Evolutionary conservation across 2,888 invertebrate species (phyloP).

Genomic region (Drosophila infuscata): DNA sequence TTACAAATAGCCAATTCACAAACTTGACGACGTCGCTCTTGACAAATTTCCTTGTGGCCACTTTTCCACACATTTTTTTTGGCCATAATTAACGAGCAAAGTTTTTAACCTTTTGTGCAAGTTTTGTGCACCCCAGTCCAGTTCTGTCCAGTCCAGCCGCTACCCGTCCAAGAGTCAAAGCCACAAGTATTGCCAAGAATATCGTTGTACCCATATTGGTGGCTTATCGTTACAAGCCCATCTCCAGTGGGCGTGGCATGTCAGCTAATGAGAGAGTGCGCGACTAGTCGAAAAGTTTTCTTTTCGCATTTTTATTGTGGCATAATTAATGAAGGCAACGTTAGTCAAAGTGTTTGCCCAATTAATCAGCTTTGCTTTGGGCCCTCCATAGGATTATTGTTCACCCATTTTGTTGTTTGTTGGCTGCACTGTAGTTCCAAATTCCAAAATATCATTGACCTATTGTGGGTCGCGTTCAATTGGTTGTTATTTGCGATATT

Average conservation of each 20-base stretch:
- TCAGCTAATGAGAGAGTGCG: slow-evolving; percentile 63
- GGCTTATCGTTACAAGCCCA: slow-evolving; percentile 64
- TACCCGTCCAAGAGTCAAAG: slow-evolving; percentile 21
- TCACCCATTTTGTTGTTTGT: not conserved
- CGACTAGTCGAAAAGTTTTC: slow-evolving; percentile 44
- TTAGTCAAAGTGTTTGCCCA: slow-evolving; percentile 50
- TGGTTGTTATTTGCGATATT: slow-evolving; percentile 12
- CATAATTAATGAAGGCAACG: slow-evolving; percentile 60
- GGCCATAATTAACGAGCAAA: slow-evolving; percentile 74
- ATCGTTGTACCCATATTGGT: slow-evolving; percentile 39
- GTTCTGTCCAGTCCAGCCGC: slow-evolving; percentile 6
- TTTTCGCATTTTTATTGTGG: slow-evolving; percentile 27
- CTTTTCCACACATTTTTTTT: slow-evolving; percentile 37
- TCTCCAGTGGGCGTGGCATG: slow-evolving; percentile 57
- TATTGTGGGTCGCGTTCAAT: slow-evolving; percentile 11
- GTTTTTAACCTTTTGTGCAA: slow-evolving; percentile 70
- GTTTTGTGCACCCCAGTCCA: slow-evolving; percentile 36
- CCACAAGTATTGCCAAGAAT: slow-evolving; percentile 50
- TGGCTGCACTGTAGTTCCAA: not conserved
- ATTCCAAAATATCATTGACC: slow-evolving; percentile 1
- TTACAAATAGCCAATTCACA: slow-evolving; percentile 62
- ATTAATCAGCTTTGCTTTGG: slow-evolving; percentile 55
- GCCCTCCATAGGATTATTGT: slow-evolving; percentile 11
- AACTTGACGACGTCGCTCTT: slow-evolving; percentile 46
- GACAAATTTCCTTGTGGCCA: slow-evolving; percentile 53